Base-by-base conservation (phyloP, 2,888 invertebrate species). In the Caenorhabditis japonica region DNA sequence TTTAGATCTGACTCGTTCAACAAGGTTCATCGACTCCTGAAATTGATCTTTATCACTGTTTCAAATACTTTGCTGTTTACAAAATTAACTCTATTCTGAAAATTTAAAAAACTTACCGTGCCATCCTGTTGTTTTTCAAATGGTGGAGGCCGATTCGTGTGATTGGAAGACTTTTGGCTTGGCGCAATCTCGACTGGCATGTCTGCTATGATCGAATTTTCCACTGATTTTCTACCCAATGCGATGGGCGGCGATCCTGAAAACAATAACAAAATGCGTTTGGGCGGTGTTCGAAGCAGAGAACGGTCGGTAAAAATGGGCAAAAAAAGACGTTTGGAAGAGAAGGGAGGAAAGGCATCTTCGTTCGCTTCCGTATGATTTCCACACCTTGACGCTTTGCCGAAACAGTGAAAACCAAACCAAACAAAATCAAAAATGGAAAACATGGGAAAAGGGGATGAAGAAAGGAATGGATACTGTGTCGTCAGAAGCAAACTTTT, bases 1-100 rank as follows among this genome's bases (percentile, higher is more conserved):
- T 27, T 74, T 76, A 19, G 70, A 55, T 36, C 79, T 75, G 33
- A 81, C 44, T 21, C 74, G 55, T 19, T 82, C 82, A 7, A 82
- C 80, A 13, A 79, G n/a, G 39, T 77, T 80, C 70, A 69, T 75
- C 15, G 46, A 39, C 58, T 52, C 39, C 70, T 71, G 51, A 27
- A 55, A 21, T 1, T 19, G n/a, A n/a, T n/a, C n/a, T n/a, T n/a
- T n/a, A n/a, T n/a, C n/a, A n/a, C n/a, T n/a, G n/a, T n/a, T n/a
- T n/a, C n/a, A n/a, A n/a, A n/a, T n/a, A n/a, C n/a, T n/a, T n/a
- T n/a, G n/a, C n/a, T n/a, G n/a, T n/a, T n/a, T n/a, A 7, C 30
- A 33, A 21, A 19, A 27, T 33, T 0, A 39, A 47, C 12, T 17
- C 13, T 8, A 21, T 19, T 23, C 5, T 15, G 3, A 23, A n/a